These are phyloP conservation scores for Gopherus evgoodei DNA, from an alignment of 2,113 vertebrate species.

Conservation along the genomic window DNA sequence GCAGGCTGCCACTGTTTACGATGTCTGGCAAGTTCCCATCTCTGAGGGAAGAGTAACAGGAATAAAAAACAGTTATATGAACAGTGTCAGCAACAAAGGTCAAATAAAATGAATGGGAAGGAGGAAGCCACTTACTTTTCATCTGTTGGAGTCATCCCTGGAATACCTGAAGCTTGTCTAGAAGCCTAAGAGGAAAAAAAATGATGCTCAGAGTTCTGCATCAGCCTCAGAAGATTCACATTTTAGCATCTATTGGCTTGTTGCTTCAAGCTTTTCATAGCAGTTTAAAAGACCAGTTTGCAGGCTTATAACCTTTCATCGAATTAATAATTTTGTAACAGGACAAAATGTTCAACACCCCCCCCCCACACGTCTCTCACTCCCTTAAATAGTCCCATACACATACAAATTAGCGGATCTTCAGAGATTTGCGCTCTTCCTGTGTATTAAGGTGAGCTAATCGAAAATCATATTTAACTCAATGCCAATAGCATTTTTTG, in stretches of 20 bases:
- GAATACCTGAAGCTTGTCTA: conserved; percentile 91
- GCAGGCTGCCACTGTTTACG: conserved; percentile 88
- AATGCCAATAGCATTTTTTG: background rate
- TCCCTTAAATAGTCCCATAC: background rate
- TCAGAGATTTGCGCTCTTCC: background rate
- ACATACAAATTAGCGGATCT: background rate
- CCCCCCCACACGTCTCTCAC: background rate
- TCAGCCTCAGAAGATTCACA: background rate
- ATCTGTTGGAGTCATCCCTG: conserved; percentile 92
- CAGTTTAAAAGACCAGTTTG: background rate
- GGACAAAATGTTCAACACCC: background rate
- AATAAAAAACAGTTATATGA: background rate
- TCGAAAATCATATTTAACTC: background rate
- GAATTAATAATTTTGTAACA: background rate
- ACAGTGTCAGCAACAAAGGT: background rate
- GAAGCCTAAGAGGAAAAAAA: conserved; percentile 84
- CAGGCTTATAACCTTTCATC: background rate
- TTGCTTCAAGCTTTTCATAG: background rate
- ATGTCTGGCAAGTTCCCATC: conserved; percentile 97
- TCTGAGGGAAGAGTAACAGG: conserved; percentile 73
- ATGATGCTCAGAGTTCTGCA: background rate
- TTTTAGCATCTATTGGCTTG: background rate
- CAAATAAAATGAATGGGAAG: background rate
- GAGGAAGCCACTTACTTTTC: conserved; percentile 88
- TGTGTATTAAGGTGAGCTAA: background rate